phyloP scores from a whole-genome alignment of 1,140 invertebrate genomes.

The Diachasmimorpha longicaudata region DNA sequence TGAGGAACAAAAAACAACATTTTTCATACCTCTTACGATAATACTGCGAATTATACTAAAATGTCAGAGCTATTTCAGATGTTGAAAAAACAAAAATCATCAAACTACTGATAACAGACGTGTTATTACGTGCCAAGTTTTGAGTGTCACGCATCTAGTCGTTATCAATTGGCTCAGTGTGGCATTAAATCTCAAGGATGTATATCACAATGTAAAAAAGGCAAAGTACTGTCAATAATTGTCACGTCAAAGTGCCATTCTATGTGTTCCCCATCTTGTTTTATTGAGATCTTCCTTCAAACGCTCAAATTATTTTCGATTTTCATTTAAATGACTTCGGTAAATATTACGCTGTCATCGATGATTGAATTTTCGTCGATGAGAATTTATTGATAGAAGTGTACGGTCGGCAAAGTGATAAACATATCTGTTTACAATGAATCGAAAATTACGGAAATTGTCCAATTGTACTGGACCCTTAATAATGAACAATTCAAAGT shows the following conservation, averaged over 20 bases:
- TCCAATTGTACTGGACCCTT: neutral
- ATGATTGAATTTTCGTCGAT: neutral
- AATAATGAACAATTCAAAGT: neutral
- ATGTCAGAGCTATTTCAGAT: neutral
- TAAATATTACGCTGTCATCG: neutral
- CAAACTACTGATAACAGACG: constrained; percentile 21
- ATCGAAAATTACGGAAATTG: neutral
- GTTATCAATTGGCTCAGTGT: constrained; percentile 12
- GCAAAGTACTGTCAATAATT: neutral
- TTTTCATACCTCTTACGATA: neutral
- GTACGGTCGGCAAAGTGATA: neutral
- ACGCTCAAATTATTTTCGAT: neutral
- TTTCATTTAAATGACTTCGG: neutral
- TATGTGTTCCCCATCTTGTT: neutral
- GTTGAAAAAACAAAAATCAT: neutral
- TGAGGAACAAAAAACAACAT: neutral
- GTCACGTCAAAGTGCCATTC: neutral
- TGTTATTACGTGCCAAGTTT: constrained; percentile 46
- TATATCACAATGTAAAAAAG: neutral
- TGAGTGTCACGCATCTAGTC: constrained; percentile 28
- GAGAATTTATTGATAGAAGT: neutral
- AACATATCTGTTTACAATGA: neutral
- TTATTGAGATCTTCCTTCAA: neutral
- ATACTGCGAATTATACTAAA: neutral
- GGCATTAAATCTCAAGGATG: neutral